A percentile compares a stretch with the other conserved stretches of the same genome.
Conservation (phyloP, 2,113 vertebrate genomes). For the Muntiacus reevesi region DNA sequence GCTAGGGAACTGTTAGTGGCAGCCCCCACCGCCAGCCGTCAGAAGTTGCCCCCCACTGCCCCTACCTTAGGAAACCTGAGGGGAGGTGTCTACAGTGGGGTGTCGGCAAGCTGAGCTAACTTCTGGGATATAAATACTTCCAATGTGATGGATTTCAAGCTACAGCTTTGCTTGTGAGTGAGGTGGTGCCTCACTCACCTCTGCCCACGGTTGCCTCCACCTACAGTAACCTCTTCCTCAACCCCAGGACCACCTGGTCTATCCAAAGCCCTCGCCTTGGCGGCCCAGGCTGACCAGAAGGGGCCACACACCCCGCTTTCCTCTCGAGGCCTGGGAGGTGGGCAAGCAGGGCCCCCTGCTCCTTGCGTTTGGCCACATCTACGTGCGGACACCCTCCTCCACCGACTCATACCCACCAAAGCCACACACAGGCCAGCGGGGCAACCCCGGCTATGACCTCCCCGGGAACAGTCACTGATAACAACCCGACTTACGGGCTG, state of each 20-base stretch:
- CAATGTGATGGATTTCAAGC: background rate
- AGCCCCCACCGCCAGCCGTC: accelerated
- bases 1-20: background rate
- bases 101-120: background rate
- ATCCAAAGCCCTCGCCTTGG: background rate
- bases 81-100: background rate
- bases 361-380: accelerated
- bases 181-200: background rate
- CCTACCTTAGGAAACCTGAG: too few species aligned
- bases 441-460: background rate
- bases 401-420: accelerated
- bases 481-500: conserved; percentile 61
- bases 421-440: accelerated
- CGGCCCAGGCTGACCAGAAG: background rate
- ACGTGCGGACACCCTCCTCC: background rate
- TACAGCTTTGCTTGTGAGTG: background rate
- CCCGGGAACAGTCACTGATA: background rate
- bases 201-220: background rate
- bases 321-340: background rate
- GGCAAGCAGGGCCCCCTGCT: background rate
- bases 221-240: background rate
- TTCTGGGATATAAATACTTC: background rate
- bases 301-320: background rate
- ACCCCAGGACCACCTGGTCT: background rate
- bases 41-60: background rate